phyloP scores from a whole-genome alignment of 2,888 invertebrate species.

The Thelaira solivaga region DNA sequence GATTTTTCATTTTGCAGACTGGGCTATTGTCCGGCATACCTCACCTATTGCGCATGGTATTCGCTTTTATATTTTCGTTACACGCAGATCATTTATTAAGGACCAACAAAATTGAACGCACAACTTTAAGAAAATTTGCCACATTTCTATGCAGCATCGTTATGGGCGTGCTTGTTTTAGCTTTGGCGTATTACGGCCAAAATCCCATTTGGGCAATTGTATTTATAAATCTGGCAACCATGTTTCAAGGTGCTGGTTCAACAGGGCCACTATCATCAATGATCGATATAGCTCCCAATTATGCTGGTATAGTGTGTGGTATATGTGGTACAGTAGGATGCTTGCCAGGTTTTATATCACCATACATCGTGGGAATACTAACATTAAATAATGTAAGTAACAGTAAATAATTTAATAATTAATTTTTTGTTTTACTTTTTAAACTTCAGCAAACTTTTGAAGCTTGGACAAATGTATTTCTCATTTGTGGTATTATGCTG shows the following conservation, averaged over 20 bases:
- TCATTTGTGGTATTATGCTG: slow-evolving; percentile 79
- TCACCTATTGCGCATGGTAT: slow-evolving; percentile 80
- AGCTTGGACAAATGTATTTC: slow-evolving; percentile 81
- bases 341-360: slow-evolving; percentile 81
- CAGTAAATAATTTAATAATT: neutral
- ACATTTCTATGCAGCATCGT: slow-evolving; percentile 79
- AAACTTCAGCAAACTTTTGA: slow-evolving; percentile 80
- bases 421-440: neutral
- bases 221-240: slow-evolving; percentile 81
- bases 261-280: slow-evolving; percentile 82
- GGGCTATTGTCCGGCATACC: slow-evolving; percentile 82
- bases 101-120: slow-evolving; percentile 79
- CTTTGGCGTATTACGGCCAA: slow-evolving; percentile 82
- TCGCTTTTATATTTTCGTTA: slow-evolving; percentile 80
- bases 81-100: slow-evolving; percentile 81
- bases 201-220: slow-evolving; percentile 80
- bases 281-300: slow-evolving; percentile 83
- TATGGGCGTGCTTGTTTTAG: slow-evolving; percentile 81
- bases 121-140: slow-evolving; percentile 82
- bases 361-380: slow-evolving; percentile 80
- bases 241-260: slow-evolving; percentile 82
- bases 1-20: slow-evolving; percentile 69
- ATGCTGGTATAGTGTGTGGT: slow-evolving; percentile 80
- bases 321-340: slow-evolving; percentile 80
- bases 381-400: slow-evolving; percentile 81